Evolutionary conservation across 2,888 invertebrate species (phyloP).

Genomic region (Zelleria hepariella): DNA sequence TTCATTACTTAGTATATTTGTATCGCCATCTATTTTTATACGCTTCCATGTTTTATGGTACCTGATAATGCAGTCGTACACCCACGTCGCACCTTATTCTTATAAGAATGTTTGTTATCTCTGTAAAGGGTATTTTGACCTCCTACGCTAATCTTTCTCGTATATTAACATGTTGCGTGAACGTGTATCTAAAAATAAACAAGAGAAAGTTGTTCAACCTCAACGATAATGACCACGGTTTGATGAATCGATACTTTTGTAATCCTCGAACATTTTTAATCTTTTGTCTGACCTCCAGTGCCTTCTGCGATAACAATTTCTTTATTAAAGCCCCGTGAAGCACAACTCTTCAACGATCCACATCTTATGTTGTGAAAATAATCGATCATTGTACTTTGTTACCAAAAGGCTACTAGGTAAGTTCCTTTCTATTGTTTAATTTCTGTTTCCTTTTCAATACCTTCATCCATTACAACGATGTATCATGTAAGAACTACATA

Average conservation of each 20-base stretch:
- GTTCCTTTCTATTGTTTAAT: background rate
- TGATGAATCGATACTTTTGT: background rate
- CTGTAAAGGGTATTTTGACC: background rate
- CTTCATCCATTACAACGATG: background rate
- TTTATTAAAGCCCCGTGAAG: background rate
- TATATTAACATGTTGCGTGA: background rate
- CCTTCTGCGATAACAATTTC: background rate
- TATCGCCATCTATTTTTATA: background rate
- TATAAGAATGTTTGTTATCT: background rate
- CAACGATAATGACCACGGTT: too few relatives aligned
- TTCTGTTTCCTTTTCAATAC: background rate
- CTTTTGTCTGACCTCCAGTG: background rate
- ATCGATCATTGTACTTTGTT: background rate
- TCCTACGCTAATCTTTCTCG: background rate
- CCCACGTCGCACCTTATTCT: background rate
- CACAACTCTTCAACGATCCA: background rate
- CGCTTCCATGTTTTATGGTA: background rate
- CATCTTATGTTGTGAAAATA: background rate
- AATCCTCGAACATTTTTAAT: background rate
- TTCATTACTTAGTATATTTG: background rate
- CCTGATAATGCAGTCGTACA: background rate
- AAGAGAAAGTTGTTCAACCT: background rate
- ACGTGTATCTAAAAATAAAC: slow-evolving; percentile 1
- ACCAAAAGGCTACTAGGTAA: background rate
- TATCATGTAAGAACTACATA: too few relatives aligned